These are phyloP conservation scores for Drosophila malerkotliana DNA, from an alignment of 1,140 invertebrate species.

Conservation along the genomic window DNA sequence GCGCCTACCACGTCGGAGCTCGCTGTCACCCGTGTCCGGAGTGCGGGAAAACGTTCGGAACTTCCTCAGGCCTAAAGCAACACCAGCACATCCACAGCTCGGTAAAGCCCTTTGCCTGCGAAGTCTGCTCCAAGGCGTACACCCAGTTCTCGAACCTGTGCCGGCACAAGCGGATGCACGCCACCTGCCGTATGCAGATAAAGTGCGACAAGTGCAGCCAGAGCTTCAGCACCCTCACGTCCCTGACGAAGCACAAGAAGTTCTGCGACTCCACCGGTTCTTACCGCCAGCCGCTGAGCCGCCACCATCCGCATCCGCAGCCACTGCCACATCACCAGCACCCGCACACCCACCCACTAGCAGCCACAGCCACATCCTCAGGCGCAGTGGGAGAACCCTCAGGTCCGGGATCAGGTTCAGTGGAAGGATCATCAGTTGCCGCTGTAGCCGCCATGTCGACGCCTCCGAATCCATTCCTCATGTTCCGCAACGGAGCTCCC, in stretches of 20 bases:
- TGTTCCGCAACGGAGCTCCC: slow-evolving; percentile 85
- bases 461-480: slow-evolving; percentile 88
- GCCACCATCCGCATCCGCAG: slow-evolving; percentile 52
- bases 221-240: slow-evolving; percentile 94
- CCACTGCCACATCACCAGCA: slow-evolving; percentile 24
- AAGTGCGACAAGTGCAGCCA: slow-evolving; percentile 97
- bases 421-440: slow-evolving; percentile 16
- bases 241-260: slow-evolving; percentile 92
- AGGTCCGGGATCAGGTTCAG: slow-evolving; percentile 11
- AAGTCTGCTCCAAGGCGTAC: slow-evolving; percentile 96
- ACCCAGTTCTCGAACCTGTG: slow-evolving; percentile 99
- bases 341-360: slow-evolving; percentile 2
- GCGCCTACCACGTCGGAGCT: slow-evolving; percentile 95
- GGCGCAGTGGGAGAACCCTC: slow-evolving; percentile 16
- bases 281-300: slow-evolving; percentile 39
- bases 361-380: slow-evolving; percentile 10
- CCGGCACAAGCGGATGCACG: slow-evolving; percentile 99
- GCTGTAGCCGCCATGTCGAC: slow-evolving; percentile 84
- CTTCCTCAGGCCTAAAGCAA: slow-evolving; percentile 98
- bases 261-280: slow-evolving; percentile 90
- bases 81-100: slow-evolving; percentile 99
- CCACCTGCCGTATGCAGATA: slow-evolving; percentile 93
- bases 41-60: slow-evolving; percentile 99
- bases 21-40: slow-evolving; percentile 97
- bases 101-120: slow-evolving; percentile 98